Conservation (phyloP, 2,797 vertebrate genomes). For the Sebastes hubbsi region DNA sequence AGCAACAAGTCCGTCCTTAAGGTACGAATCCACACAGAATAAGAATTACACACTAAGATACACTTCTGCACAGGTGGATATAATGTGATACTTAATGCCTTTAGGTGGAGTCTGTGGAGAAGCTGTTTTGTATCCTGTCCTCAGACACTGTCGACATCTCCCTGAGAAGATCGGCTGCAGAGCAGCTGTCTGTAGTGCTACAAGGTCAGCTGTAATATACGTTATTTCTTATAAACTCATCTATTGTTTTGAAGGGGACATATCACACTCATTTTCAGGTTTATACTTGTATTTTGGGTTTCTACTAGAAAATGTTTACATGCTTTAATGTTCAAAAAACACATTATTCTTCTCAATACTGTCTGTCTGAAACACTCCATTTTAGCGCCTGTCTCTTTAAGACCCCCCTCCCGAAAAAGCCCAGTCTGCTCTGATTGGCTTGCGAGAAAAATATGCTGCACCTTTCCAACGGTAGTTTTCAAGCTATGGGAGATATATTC, state of each 20-base stretch:
- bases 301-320: background rate
- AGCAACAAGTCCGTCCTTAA: conserved; percentile 88
- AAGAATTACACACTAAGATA: background rate
- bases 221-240: background rate
- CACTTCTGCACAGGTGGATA: background rate
- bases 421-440: background rate
- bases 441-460: background rate
- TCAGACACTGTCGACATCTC: conserved; percentile 88
- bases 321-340: background rate
- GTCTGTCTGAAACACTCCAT: background rate
- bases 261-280: background rate
- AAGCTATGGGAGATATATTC: background rate
- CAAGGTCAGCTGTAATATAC: conserved; percentile 86
- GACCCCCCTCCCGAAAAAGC: background rate
- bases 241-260: background rate
- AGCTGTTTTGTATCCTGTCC: conserved; percentile 88
- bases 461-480: background rate
- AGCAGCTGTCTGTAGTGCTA: conserved; percentile 91
- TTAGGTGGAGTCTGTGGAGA: conserved; percentile 92
- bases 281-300: background rate
- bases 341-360: background rate
- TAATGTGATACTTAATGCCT: background rate
- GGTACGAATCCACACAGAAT: conserved; percentile 72
- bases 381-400: too few species aligned
- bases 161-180: conserved; percentile 90